Base-by-base conservation (phyloP, 2,113 vertebrate genomes). In the Melanocharis versteri region DNA sequence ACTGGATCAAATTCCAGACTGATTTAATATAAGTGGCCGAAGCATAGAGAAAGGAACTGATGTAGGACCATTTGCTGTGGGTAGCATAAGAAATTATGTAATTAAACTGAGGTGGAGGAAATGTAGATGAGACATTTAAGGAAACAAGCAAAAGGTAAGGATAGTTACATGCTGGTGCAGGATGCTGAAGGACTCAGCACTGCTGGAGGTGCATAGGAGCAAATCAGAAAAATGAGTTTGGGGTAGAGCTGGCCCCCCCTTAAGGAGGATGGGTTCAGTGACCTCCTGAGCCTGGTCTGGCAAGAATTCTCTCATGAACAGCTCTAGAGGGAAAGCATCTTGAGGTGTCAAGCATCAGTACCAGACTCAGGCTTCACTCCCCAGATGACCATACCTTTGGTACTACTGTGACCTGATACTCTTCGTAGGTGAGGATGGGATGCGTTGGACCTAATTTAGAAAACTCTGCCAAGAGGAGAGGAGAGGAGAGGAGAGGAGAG, bases 1-100 rank as follows among this genome's bases (percentile, higher is more conserved):
- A 54, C 54, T 70, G 92, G 83, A 88, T 90, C 75, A 90, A 83
- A 80, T 92, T 96, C 92, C 86, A 83, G 88, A 83, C 79, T 86
- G 62, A 93, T 92, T 92, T 93, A 88, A 93, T 89, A 14, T 10
- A 86, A 92, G 42, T 42, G 50, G 50, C 37, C 54, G 86, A 94
- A 80, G 37, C 78, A 83, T 0, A 76, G 39, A 83, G 54, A 82
- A 91, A 80, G 39, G 33, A 88, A 77, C 42, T 80, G 80, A 93
- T 20, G 39, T 58, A 62, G 30, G 33, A 68, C 31, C 76, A 37
- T 54, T 86, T 0, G 0, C 18, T 37, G 28, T 1, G 22, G 44
- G 11, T 37, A 93, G 61, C 1, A 0, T 35, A 80, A 85, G 62
- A 88, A 92, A 62, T 86, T 70, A 39, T 18, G 39, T 23, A 50